Evolutionary conservation across 2,113 vertebrate species (phyloP), one percentile per base, ranked within the genome.

Genomic region (Corythornis madagascariensis): DNA sequence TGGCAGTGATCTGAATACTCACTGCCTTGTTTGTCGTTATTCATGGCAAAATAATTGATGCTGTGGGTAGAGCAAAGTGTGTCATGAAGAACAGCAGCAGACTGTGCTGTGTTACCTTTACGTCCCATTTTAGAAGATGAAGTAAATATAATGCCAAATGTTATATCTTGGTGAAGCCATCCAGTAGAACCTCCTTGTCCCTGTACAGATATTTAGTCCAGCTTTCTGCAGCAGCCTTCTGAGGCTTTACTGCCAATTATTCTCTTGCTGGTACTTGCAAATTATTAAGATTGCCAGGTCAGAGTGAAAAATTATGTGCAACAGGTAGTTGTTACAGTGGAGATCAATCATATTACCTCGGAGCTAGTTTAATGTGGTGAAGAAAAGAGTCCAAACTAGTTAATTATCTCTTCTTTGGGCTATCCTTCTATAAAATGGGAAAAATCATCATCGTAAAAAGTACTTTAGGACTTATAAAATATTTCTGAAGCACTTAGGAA

Each of bases 401-500:
- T 92, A 88, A 78, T 90, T 69, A n/a, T 70, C 25, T 79, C 60
- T 76, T 80, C 35, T 80, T 89, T 78, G 43, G 52, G n/a, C 85
- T 89, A 89, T 75, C 40, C n/a, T 83, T 94, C 71, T 88, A 35
- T 77, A 56, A 92, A 87, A 71, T 47, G 43, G 21, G 47, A 67
- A 71, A 86, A 42, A 85, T 71, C 4, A 2, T 90, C 22, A 17
- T 77, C 35, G 31, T 86, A 65, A 91, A 77, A 87, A 53, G 18
- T 88, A 42, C 40, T 93, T 67, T 86, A 86, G 63, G 48, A 53
- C 48, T 88, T 88, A 69, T 6, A 83, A 85, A 95, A 71, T 85
- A 82, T 91, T 88, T 95, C 70, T 91, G 56, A 83, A 74, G 75
- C 48, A 61, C 65, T 92, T 89, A 67, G 61, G 64, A 91, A 53